Evolutionary conservation across 2,797 vertebrate species (phyloP), one percentile per base, ranked within the genome.

Genomic region (Gallinago nigripennis): DNA sequence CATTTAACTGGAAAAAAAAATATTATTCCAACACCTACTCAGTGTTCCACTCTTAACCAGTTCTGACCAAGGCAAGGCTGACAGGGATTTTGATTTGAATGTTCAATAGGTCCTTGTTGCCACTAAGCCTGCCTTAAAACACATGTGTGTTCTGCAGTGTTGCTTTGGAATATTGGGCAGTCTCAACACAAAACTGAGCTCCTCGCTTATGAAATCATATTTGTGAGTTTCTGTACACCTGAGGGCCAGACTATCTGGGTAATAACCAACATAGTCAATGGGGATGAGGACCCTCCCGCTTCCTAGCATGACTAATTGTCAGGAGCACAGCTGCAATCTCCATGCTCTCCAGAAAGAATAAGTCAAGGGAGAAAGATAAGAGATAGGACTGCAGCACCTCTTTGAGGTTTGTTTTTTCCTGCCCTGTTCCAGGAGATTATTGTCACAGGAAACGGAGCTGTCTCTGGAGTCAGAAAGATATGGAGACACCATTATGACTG

Each of bases 71-170:
- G 48, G 23, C 12, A 64, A 39, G 45, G 48, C 23, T 82, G 64
- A 28, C 33, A 27, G 9, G 37, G 53, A 50, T 57, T 91, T 93
- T 75, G 45, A 12, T 81, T 85, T 85, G 39, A 28, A 45, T 53
- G 4, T 75, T 90, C 19, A 11, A 4, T 18, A 68, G 8, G 3
- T 39, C 18, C 9, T 5, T n/a, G 15, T 12, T 79, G 31, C 20
- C 27, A 60, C 46, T 88, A 65, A 69, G 48, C 8, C 16, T 65
- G 13, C 30, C 45, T 82, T 71, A 63, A 70, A 90, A 61, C 11
- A 56, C 21, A 13, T 0, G 1, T 0, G 0, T 0, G 0, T 70
- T 73, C 51, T 79, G 31, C 46, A 80, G 0, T 8, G 48, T 33
- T 73, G 30, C 25, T 77, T 78, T 60, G 53, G 57, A 87, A 45